Base-by-base conservation (phyloP, 2,888 invertebrate genomes). In the Perdita meconis region DNA sequence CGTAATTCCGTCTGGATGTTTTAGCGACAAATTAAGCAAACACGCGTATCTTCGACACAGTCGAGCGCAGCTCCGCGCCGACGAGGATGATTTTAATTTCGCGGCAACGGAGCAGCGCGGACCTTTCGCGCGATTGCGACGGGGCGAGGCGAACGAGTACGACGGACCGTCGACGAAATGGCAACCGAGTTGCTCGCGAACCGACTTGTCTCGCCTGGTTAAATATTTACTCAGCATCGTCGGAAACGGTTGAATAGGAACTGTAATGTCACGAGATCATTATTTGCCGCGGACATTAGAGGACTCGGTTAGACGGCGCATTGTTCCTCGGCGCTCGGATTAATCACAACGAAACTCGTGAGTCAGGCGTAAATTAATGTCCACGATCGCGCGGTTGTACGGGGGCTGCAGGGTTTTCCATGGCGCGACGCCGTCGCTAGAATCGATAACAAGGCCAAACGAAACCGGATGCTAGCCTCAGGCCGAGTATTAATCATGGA, bases 401-500 rank as follows among this genome's bases (percentile, higher is more conserved):
- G 16, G 44, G n/a, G 40, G 40, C 51, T 19, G 30, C 16, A 13
- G 55, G 30, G 70, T 71, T 71, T 73, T 73, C 63, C 67, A 22
- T 26, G 60, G 53, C 4, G 47, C 16, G 61, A n/a, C n/a, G n/a
- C n/a, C n/a, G n/a, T n/a, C n/a, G n/a, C n/a, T n/a, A n/a, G 67
- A 79, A 82, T 82, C 84, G 84, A 84, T 84, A 82, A 77, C 76
- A 57, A 65, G 74, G 70, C 70, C 74, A 68, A 80, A 84, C 70
- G 82, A 82, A 76, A 82, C 67, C 73, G 75, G 84, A 81, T 67
- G 75, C 66, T 50, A 69, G 68, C 68, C 75, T 36, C 68, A 65
- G 55, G 73, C 65, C 59, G 51, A 55, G 72, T 84, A 82, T 85
- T 85, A 85, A 85, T 85, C 85, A 83, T 69, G 50, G 77, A 70